phyloP scores from a whole-genome alignment of 2,113 vertebrate species.

The Erythrolamprus reginae region DNA sequence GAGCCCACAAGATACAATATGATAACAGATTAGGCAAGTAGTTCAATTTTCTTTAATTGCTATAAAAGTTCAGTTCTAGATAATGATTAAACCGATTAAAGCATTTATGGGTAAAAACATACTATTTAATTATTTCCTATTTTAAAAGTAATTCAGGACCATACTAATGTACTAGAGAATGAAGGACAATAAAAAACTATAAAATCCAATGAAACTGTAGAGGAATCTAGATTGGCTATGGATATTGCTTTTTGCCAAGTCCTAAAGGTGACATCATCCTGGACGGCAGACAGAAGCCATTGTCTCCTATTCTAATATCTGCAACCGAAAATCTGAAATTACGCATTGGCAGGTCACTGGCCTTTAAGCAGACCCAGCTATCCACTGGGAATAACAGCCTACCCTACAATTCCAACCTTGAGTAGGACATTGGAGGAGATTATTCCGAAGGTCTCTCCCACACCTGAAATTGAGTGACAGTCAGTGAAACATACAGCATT shows the following conservation, averaged over 20 bases:
- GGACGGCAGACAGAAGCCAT: background rate
- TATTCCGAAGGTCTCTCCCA: background rate
- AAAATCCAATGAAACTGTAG: background rate
- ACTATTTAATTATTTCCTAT: no score
- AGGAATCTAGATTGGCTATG: background rate
- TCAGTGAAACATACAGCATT: background rate
- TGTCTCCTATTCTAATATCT: background rate
- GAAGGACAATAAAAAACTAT: no score
- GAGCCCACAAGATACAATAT: no score
- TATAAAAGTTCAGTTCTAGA: no score
- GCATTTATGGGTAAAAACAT: no score
- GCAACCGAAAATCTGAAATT: background rate
- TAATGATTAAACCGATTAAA: no score
- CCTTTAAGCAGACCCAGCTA: background rate
- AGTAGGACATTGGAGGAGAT: background rate
- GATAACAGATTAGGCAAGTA: no score
- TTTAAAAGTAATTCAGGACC: no score
- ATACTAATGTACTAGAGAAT: no score
- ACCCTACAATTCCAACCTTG: background rate
- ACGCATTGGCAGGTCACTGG: background rate
- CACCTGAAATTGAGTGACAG: background rate
- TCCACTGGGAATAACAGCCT: background rate
- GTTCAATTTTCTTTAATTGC: no score
- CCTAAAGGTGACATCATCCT: background rate
- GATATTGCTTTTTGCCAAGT: background rate